Evolutionary conservation across 2,888 invertebrate species (phyloP), one percentile per base, ranked within the genome.

Genomic region (Ctena decussata): DNA sequence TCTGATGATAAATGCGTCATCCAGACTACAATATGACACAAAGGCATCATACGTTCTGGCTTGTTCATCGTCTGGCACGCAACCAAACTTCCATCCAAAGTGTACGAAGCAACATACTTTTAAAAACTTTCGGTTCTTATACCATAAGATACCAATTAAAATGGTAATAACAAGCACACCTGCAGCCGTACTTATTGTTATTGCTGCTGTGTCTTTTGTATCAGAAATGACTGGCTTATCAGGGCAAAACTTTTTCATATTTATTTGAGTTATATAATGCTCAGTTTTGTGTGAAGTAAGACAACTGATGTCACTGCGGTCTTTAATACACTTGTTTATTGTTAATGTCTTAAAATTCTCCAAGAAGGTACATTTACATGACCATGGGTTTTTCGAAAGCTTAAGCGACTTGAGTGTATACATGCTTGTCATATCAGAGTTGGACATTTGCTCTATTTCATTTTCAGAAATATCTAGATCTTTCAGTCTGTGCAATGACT

Each of bases 1-100:
- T 94, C 98, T 98, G 39, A 97, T 97, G 71, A 98, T 98, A 97
- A 98, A 98, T 77, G 97, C 97, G 95, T 98, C 98, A 96, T 98
- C 98, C 18, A 86, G 80, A 65, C 87, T 89, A 96, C 98, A 98
- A 96, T 98, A 98, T 95, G 98, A 98, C 90, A 98, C 97, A 96
- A 98, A 98, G 72, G 98, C 98, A 96, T 98, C 98, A 96, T 98
- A 98, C 0, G 77, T 82, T 46, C 85, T 76, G 37, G 78, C 82
- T 8, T 49, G 75, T n/a, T 73, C 41, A 37, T 87, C 83, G 5
- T 77, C 69, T 15, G 57, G 35, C 1, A 27, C 65, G 1, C 11
- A 6, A 21, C 15, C 12, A 44, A 72, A 72, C 44, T 72, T 72
- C 72, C 72, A 39, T 30, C 86, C 78, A 39, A 80, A 81, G 57